These are phyloP conservation scores for Gonocerus acuteangulatus DNA, from an alignment of 2,888 invertebrate species.

Conservation along the genomic window DNA sequence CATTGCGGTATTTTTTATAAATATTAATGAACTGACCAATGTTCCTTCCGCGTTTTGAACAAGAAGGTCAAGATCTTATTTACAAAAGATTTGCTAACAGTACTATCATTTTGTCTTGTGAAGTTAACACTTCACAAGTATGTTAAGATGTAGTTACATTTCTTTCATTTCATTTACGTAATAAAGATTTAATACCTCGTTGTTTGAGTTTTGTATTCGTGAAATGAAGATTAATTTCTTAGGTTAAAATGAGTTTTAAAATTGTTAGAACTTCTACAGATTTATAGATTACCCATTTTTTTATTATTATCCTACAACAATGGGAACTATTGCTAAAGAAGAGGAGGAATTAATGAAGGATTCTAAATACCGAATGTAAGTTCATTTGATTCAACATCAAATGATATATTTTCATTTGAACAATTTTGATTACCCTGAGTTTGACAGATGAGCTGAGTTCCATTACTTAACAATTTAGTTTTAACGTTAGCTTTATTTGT, in stretches of 20 bases:
- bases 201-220: background rate
- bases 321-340: constrained; percentile 54
- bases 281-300: background rate
- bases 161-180: background rate
- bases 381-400: too few relatives aligned
- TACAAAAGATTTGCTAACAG: constrained; percentile 1
- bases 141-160: too few relatives aligned
- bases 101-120: constrained; percentile 9
- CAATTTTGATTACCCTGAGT: background rate
- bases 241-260: background rate
- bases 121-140: constrained; percentile 14
- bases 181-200: background rate
- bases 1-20: too few relatives aligned
- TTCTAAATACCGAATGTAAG: constrained; percentile 68
- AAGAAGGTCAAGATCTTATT: background rate
- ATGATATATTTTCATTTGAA: background rate
- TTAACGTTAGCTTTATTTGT: too few relatives aligned
- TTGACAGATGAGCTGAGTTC: too few relatives aligned
- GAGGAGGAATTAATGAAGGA: constrained; percentile 74
- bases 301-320: constrained; percentile 17
- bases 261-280: background rate
- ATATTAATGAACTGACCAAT: background rate
- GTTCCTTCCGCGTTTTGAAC: background rate
- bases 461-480: too few relatives aligned
- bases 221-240: background rate